phyloP scores from a whole-genome alignment of 1,140 invertebrate species.

The Radopholus similis region DNA sequence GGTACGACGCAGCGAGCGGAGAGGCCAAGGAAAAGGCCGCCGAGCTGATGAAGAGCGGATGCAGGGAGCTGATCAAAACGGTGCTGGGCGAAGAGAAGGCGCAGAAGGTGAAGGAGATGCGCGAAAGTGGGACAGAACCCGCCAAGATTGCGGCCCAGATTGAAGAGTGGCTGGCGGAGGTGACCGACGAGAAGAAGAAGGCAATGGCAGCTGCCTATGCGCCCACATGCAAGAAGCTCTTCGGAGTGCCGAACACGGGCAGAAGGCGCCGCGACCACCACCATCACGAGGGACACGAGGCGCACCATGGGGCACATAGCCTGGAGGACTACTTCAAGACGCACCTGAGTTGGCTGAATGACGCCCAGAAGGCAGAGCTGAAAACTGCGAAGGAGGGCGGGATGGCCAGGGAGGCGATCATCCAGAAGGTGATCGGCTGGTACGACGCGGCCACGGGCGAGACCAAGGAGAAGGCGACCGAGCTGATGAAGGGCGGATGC shows the following conservation, averaged over 20 bases:
- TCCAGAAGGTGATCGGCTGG: conserved; percentile 10
- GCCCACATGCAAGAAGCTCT: conserved; percentile 16
- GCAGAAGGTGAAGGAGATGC: conserved; percentile 30
- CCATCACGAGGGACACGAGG: conserved; percentile 8
- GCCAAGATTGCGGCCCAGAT: conserved; percentile 26
- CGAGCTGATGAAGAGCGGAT: conserved; percentile 31
- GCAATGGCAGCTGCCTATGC: conserved; percentile 8
- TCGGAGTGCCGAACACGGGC: background rate
- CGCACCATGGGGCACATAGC: background rate
- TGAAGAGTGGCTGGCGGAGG: conserved; percentile 19
- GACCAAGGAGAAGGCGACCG: conserved; percentile 35
- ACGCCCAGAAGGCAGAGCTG: conserved; percentile 32
- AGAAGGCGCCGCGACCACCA: conserved; percentile 4
- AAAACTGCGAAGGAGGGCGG: conserved; percentile 7
- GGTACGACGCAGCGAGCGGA: conserved; percentile 28
- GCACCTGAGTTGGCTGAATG: conserved; percentile 40
- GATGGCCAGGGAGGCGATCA: conserved; percentile 5
- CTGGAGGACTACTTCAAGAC: conserved; percentile 41
- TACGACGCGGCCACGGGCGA: conserved; percentile 29
- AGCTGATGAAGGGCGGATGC: conserved; percentile 35
- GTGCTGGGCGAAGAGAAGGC: conserved; percentile 23
- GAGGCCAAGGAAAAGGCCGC: conserved; percentile 35
- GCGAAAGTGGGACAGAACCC: conserved; percentile 30
- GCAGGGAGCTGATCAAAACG: conserved; percentile 16
- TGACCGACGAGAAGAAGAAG: conserved; percentile 31